Conservation (phyloP, 2,888 invertebrate genomes). For the Sipha maydis region DNA sequence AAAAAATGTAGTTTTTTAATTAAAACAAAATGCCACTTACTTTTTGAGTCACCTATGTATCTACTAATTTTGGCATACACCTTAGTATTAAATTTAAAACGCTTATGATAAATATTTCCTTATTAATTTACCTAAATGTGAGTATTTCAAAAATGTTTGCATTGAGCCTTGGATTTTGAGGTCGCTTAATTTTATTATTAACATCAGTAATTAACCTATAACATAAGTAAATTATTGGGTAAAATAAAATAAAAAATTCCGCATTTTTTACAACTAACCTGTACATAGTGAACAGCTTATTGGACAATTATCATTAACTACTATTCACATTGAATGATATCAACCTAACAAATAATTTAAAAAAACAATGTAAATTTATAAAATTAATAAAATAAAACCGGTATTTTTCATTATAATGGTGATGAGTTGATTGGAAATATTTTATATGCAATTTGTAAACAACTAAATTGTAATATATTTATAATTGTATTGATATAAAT, state of each 20-base stretch:
- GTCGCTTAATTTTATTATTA: not conserved
- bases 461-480: too few relatives aligned
- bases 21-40: too few relatives aligned
- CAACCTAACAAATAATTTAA: not conserved
- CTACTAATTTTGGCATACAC: too few relatives aligned
- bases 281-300: not conserved
- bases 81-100: not conserved
- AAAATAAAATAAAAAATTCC: not conserved
- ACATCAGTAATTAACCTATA: not conserved
- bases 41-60: too few relatives aligned
- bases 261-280: not conserved
- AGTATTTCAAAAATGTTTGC: conserved; percentile 1
- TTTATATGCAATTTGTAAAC: too few relatives aligned
- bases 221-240: not conserved
- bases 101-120: not conserved
- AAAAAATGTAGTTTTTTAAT: too few relatives aligned
- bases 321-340: not conserved
- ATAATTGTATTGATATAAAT: too few relatives aligned
- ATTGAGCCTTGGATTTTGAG: conserved; percentile 2
- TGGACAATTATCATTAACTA: not conserved
- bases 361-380: not conserved
- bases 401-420: too few relatives aligned
- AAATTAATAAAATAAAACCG: too few relatives aligned
- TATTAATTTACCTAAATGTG: not conserved
- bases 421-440: too few relatives aligned